Conservation (phyloP, 1,140 invertebrate species). For the Heterodera schachtii region DNA sequence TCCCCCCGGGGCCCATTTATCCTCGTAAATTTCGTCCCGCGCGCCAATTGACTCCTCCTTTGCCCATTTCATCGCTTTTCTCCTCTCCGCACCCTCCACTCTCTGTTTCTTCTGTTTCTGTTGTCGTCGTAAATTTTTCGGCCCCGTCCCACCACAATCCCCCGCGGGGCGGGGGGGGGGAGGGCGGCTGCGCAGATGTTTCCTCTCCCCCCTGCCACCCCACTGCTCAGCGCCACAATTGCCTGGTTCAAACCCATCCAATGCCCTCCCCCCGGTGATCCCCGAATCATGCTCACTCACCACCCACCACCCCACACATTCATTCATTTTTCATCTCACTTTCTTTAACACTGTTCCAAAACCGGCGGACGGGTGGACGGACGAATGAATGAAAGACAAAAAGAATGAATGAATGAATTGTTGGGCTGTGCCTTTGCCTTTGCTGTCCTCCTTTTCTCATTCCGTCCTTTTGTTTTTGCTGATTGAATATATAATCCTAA, state of each 20-base stretch:
- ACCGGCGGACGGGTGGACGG: neutral
- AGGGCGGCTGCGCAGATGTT: neutral
- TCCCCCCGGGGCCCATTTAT: neutral
- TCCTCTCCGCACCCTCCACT: neutral
- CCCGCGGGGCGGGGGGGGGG: too few species aligned
- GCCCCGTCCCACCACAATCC: too few species aligned
- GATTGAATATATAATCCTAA: too few species aligned
- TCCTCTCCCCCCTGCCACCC: neutral
- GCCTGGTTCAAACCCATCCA: conserved; percentile 9
- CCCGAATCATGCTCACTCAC: neutral
- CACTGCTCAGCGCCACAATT: conserved; percentile 1
- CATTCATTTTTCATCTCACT: neutral
- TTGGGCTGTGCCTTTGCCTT: neutral
- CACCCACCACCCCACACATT: too few species aligned
- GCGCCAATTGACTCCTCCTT: conserved; percentile 1
- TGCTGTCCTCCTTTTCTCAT: neutral
- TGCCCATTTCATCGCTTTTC: neutral
- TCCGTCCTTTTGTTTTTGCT: neutral
- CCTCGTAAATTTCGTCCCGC: neutral
- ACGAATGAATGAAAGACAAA: too few species aligned
- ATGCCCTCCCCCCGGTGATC: neutral
- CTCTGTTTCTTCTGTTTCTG: neutral
- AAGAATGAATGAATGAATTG: neutral
- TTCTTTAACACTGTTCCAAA: neutral
- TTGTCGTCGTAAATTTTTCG: conserved; percentile 1